These are phyloP conservation scores for Leptopilina boulardi DNA, from an alignment of 1,140 invertebrate species.

Conservation along the genomic window DNA sequence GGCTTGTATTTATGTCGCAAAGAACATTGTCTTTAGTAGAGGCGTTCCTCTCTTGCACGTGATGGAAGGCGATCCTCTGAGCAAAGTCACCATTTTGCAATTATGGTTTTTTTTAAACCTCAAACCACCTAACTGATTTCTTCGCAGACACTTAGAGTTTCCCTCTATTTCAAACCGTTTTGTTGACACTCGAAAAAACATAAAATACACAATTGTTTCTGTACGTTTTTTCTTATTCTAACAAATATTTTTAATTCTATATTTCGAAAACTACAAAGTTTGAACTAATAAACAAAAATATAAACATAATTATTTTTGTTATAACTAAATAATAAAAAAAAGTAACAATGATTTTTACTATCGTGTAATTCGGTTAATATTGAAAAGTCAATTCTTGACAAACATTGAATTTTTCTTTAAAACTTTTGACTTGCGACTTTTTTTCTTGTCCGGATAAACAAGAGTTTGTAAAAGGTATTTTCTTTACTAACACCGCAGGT, in stretches of 20 bases:
- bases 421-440: background rate
- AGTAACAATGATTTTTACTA: too few relatives aligned
- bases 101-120: slow-evolving; percentile 54
- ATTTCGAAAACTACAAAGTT: too few relatives aligned
- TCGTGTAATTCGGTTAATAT: too few relatives aligned
- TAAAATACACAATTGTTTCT: background rate
- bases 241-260: background rate
- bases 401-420: background rate
- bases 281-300: too few relatives aligned
- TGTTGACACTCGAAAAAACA: background rate
- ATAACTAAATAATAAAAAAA: too few relatives aligned
- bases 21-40: slow-evolving; percentile 27
- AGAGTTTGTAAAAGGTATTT: slow-evolving; percentile 6
- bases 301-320: too few relatives aligned
- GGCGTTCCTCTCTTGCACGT: slow-evolving; percentile 14
- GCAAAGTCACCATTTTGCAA: slow-evolving; percentile 54
- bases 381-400: too few relatives aligned
- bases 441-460: background rate
- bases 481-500: slow-evolving; percentile 15
- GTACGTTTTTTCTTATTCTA: background rate
- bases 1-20: slow-evolving; percentile 32
- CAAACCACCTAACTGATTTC: slow-evolving; percentile 33
- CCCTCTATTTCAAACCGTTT: background rate
- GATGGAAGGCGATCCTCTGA: slow-evolving; percentile 45
- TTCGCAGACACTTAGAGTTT: background rate